Conservation (phyloP, 1,140 invertebrate genomes). For the Drosophila subobscura region DNA sequence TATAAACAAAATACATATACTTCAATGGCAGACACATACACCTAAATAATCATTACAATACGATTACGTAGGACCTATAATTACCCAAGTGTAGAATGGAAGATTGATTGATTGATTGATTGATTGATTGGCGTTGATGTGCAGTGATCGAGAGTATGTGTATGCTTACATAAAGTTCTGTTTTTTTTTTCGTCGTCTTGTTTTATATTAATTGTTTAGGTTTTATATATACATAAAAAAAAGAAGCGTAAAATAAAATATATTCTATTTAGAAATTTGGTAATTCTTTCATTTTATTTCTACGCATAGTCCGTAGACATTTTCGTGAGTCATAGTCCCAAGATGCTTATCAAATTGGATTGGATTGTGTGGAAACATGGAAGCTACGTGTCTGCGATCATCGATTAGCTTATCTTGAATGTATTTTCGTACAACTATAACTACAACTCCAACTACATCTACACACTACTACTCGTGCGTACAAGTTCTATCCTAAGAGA, state of each 20-base stretch:
- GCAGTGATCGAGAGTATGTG: conserved; percentile 42
- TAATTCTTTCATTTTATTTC: background rate
- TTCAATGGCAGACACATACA: conserved; percentile 13
- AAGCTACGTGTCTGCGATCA: no score
- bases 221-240: conserved; percentile 60
- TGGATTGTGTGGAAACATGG: no score
- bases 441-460: no score
- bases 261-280: conserved; percentile 73
- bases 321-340: background rate
- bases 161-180: conserved; percentile 59
- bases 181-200: conserved; percentile 68
- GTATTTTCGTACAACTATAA: no score
- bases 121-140: conserved; percentile 46
- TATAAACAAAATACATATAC: conserved; percentile 45
- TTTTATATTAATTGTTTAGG: conserved; percentile 78
- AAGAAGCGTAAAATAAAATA: conserved; percentile 74
- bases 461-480: no score
- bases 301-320: background rate
- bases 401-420: no score
- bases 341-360: no score
- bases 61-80: conserved; percentile 24
- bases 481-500: no score
- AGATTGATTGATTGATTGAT: conserved; percentile 46
- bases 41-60: conserved; percentile 53
- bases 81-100: conserved; percentile 45